phyloP scores from a whole-genome alignment of 2,797 vertebrate genomes.

The Hippocampus kuda region DNA sequence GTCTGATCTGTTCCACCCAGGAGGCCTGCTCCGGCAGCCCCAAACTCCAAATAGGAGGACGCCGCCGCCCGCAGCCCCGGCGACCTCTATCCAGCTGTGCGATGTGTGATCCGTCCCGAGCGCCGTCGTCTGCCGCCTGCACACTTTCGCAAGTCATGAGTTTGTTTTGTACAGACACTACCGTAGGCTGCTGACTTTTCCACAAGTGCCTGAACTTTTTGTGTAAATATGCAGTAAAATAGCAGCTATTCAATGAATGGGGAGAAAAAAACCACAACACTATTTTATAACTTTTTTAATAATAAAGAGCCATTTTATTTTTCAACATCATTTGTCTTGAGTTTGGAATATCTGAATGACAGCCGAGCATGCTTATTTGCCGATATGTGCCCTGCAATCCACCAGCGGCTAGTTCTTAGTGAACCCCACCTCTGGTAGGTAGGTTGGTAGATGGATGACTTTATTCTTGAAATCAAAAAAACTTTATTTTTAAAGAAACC shows the following conservation, averaged over 20 bases:
- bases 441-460: not conserved
- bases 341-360: not conserved
- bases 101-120: slow-evolving; percentile 17
- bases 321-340: not conserved
- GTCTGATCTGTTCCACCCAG: slow-evolving; percentile 46
- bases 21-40: slow-evolving; percentile 62
- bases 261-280: not conserved
- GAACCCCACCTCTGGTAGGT: not conserved
- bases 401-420: not conserved
- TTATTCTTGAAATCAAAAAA: not conserved
- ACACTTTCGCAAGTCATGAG: slow-evolving; percentile 30
- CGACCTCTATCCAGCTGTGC: slow-evolving; percentile 39
- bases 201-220: slow-evolving; percentile 34
- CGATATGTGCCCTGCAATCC: not conserved
- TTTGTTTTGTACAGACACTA: slow-evolving; percentile 53
- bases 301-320: slow-evolving; percentile 10
- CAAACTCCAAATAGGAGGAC: slow-evolving; percentile 38
- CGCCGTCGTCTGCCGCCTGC: slow-evolving; percentile 39
- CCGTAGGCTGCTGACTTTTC: slow-evolving; percentile 25
- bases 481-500: not conserved
- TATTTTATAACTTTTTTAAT: not conserved
- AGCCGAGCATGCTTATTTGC: not conserved
- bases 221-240: slow-evolving; percentile 37
- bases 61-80: slow-evolving; percentile 34
- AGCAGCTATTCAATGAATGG: not conserved